A percentile compares a stretch with the other conserved stretches of the same genome.
Evolutionary conservation across 2,797 vertebrate species (phyloP).

Genomic region (Liasis olivaceus): DNA sequence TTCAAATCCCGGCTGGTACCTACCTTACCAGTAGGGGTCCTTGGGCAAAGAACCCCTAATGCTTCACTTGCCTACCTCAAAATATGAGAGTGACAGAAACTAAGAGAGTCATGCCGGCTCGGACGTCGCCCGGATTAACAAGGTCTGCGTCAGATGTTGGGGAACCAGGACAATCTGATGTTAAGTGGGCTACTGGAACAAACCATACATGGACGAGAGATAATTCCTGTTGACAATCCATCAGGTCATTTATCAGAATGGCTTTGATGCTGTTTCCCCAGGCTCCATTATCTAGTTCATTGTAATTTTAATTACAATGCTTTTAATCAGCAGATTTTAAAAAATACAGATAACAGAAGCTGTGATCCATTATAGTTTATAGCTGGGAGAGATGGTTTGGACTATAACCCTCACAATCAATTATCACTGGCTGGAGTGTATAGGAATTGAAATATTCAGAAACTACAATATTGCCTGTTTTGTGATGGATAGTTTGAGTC

Average conservation of each 20-base stretch:
- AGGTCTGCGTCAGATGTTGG: no score
- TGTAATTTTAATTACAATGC: neutral
- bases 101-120: no score
- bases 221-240: neutral
- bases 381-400: neutral
- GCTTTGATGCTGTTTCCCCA: neutral
- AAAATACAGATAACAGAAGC: neutral
- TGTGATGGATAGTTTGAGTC: neutral
- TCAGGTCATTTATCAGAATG: neutral
- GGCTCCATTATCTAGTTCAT: neutral
- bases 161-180: no score
- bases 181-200: no score
- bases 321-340: neutral
- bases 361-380: neutral
- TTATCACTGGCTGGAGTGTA: neutral
- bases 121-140: no score
- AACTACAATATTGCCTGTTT: neutral
- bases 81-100: no score
- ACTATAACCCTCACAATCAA: neutral
- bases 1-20: no score
- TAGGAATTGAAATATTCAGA: neutral
- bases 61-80: no score
- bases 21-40: no score
- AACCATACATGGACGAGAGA: no score
- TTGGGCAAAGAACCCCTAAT: no score